Evolutionary conservation across 2,113 vertebrate species (phyloP), one percentile per base, ranked within the genome.

Genomic region (Eclectus roratus): DNA sequence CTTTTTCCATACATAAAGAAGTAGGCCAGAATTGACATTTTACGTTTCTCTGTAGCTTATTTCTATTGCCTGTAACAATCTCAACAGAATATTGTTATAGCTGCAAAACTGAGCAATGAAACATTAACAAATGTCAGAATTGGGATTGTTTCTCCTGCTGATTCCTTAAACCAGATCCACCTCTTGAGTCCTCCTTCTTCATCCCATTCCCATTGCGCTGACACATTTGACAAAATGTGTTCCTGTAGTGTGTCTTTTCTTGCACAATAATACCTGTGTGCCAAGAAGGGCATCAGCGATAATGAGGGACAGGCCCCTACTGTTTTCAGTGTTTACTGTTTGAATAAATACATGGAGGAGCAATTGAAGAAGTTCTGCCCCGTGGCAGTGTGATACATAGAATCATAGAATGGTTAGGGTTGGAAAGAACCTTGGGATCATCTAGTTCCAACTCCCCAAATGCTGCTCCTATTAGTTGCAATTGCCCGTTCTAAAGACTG

Each of bases 281-380:
- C 47, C 47, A 44, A 71, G 35, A 89, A 89, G 2, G 25, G 11
- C 47, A 24, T 50, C 16, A 37, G 11, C 52, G 55, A 82, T 37
- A 69, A 56, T 14, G 29, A 47, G 53, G 8, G 21, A 69, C 63
- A 65, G 56, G 44, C 12, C 46, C 9, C 28, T 91, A 20, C 31
- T 83, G 49, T 90, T 94, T 94, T 79, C 66, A 80, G 24, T 85
- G 47, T 91, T 88, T 91, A 80, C 63, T 66, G n/a, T 85, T 92
- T 77, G 46, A 83, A 65, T 76, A 90, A 85, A 66, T 93, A 88
- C 9, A 19, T 37, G 53, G n/a, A 88, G 66, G 21, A 88, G 71
- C 71, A 63, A 77, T 5, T 60, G 52, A 82, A 68, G 61, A 82
- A 58, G 35, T 61, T 52, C 44, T 79, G 8, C 55, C 55, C 19